Conservation (phyloP, 2,888 invertebrate species). For the Lasiommata megera region DNA sequence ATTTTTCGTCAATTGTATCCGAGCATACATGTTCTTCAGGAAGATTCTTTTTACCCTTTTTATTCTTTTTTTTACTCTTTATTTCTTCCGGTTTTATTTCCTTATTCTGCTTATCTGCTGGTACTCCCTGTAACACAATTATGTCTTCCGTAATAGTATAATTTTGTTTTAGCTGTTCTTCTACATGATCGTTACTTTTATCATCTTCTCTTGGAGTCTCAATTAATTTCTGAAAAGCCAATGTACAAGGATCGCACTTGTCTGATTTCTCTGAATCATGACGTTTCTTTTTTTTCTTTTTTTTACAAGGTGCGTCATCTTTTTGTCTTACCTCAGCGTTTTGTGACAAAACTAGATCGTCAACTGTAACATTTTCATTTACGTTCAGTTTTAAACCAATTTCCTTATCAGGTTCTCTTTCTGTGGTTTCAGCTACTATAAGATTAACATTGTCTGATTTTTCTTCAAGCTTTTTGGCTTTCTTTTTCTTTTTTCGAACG, state of each 20-base stretch:
- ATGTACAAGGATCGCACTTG: conserved; percentile 52
- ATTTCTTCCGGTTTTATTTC: conserved; percentile 28
- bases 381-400: not conserved
- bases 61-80: conserved; percentile 40
- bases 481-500: conserved; percentile 67
- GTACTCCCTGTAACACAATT: not conserved
- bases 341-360: conserved; percentile 19
- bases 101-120: conserved; percentile 9
- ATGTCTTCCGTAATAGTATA: not conserved
- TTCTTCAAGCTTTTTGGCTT: conserved; percentile 48
- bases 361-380: conserved; percentile 18
- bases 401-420: conserved; percentile 21
- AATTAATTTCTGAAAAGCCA: conserved; percentile 55
- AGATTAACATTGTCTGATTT: conserved; percentile 23
- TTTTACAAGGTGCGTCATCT: conserved; percentile 53
- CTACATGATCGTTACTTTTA: conserved; percentile 14
- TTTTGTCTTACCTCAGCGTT: conserved; percentile 26
- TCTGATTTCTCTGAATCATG: conserved; percentile 64
- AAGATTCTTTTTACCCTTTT: conserved; percentile 43
- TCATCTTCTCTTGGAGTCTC: conserved; percentile 33
- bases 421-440: conserved; percentile 18
- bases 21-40: conserved; percentile 18
- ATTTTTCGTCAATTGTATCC: conserved; percentile 17
- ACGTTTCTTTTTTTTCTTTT: conserved; percentile 66
- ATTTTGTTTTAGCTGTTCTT: not conserved